Conservation (phyloP, 1,140 invertebrate genomes). For the Thrips palmi region DNA sequence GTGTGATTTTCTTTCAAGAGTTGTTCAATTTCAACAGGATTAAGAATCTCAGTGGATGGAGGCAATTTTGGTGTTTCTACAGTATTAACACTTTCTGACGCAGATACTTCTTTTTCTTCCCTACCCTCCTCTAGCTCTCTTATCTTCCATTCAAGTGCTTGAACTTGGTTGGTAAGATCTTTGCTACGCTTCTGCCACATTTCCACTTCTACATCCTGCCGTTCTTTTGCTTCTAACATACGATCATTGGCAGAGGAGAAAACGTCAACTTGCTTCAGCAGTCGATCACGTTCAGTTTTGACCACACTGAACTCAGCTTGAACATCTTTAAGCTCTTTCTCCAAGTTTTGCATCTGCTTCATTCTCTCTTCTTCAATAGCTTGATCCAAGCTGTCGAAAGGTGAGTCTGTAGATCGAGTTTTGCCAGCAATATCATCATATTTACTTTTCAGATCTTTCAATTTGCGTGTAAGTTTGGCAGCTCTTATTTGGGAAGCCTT, state of each 20-base stretch:
- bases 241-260: conserved; percentile 57
- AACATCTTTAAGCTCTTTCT: conserved; percentile 39
- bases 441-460: conserved; percentile 50
- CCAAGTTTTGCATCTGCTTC: conserved; percentile 39
- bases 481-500: conserved; percentile 39
- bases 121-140: conserved; percentile 33
- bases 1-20: no score
- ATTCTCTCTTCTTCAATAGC: conserved; percentile 58
- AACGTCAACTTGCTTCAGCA: conserved; percentile 51
- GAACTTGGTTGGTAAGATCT: conserved; percentile 31
- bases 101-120: conserved; percentile 20
- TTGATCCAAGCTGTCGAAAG: conserved; percentile 43
- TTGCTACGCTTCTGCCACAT: conserved; percentile 43
- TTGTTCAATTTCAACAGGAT: conserved; percentile 11
- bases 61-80: not conserved
- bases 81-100: no score
- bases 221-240: conserved; percentile 58
- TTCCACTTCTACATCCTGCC: conserved; percentile 46
- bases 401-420: conserved; percentile 27
- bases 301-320: conserved; percentile 34
- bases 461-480: conserved; percentile 48
- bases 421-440: conserved; percentile 39
- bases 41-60: no score
- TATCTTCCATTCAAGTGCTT: conserved; percentile 21
- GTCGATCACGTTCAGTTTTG: conserved; percentile 39